Percentiles rank a stretch among this genome's conserved stretches.
Conservation (phyloP, 1,140 invertebrate genomes). For the Drosophila serrata region DNA sequence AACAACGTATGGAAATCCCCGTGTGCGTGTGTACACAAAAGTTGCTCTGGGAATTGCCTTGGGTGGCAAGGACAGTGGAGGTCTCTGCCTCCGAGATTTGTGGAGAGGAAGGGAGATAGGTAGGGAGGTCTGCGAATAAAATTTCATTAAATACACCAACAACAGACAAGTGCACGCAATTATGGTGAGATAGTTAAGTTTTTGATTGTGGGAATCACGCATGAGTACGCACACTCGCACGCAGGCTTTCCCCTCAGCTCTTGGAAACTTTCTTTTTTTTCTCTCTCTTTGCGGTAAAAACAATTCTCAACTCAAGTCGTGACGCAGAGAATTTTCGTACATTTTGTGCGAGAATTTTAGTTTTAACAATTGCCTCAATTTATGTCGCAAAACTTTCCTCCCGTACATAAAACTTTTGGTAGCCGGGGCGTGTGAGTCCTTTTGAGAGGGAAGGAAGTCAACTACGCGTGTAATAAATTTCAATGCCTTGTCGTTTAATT, state of each 20-base stretch:
- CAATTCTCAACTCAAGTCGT: slow-evolving; percentile 79
- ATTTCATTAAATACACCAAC: slow-evolving; percentile 83
- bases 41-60: slow-evolving; percentile 64
- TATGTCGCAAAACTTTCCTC: slow-evolving; percentile 75
- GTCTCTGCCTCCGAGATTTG: slow-evolving; percentile 50
- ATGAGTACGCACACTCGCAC: slow-evolving; percentile 71
- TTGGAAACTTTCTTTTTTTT: slow-evolving; percentile 32
- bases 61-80: slow-evolving; percentile 29
- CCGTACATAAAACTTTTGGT: slow-evolving; percentile 58
- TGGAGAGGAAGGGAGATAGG: slow-evolving; percentile 11
- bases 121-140: slow-evolving; percentile 66
- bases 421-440: neutral
- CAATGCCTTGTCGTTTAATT: slow-evolving; percentile 84
- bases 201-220: slow-evolving; percentile 84
- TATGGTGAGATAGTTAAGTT: slow-evolving; percentile 83
- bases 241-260: slow-evolving; percentile 28
- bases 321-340: slow-evolving; percentile 73
- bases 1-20: slow-evolving; percentile 70
- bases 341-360: slow-evolving; percentile 73
- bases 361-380: slow-evolving; percentile 84
- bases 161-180: slow-evolving; percentile 82
- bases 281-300: slow-evolving; percentile 63
- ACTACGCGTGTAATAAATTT: slow-evolving; percentile 83
- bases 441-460: slow-evolving; percentile 34
- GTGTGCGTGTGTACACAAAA: slow-evolving; percentile 67